phyloP scores from a whole-genome alignment of 2,113 vertebrate species.

The Athene cunicularia region DNA sequence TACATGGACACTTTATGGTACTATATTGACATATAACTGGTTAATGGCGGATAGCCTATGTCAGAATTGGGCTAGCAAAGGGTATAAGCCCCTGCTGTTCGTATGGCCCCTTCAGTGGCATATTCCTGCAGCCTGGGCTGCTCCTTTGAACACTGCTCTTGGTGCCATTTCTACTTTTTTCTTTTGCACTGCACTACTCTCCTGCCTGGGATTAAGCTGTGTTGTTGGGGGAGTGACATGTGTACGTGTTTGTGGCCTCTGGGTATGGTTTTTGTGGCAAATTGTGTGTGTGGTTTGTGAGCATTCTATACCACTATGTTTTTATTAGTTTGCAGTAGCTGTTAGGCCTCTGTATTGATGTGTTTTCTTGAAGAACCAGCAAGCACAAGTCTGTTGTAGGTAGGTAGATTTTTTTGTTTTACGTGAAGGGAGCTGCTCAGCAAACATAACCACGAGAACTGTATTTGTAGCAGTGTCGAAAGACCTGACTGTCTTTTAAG shows the following conservation, averaged over 20 bases:
- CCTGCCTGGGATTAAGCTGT: neutral
- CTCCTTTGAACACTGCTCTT: neutral
- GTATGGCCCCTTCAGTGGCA: rapidly evolving
- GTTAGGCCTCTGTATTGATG: neutral
- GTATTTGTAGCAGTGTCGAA: neutral
- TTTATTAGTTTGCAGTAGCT: neutral
- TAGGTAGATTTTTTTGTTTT: neutral
- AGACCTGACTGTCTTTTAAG: neutral
- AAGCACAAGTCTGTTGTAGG: neutral
- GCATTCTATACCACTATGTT: neutral
- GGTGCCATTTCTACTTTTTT: neutral
- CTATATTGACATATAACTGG: rapidly evolving
- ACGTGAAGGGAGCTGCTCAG: neutral
- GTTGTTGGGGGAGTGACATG: neutral
- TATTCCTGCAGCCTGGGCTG: neutral
- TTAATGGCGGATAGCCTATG: neutral
- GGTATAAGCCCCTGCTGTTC: rapidly evolving
- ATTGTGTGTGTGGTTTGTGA: neutral
- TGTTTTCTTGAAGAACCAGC: neutral
- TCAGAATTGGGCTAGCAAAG: neutral
- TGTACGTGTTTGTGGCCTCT: neutral
- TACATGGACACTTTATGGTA: too few relatives aligned
- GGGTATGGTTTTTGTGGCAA: neutral
- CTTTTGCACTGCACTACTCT: neutral
- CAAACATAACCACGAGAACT: neutral